These are phyloP conservation scores for Xestia rhomboidea DNA, from an alignment of 2,888 invertebrate genomes.

Conservation along the genomic window DNA sequence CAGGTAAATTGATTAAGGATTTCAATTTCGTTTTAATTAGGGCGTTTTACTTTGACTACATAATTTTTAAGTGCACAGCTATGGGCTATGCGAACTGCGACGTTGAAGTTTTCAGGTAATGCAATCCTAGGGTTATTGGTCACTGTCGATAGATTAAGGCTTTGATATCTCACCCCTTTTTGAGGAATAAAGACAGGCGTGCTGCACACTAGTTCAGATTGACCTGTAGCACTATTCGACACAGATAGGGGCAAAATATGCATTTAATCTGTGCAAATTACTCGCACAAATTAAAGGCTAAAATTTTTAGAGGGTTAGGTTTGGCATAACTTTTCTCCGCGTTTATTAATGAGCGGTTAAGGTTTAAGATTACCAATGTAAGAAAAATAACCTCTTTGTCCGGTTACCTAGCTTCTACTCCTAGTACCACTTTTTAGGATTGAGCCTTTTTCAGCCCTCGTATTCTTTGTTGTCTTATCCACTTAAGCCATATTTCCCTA, in stretches of 20 bases:
- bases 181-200: background rate
- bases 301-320: background rate
- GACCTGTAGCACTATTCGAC: background rate
- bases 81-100: background rate
- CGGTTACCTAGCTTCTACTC: background rate
- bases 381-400: background rate
- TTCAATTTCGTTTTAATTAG: background rate
- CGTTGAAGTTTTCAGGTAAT: background rate
- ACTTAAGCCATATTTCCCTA: background rate
- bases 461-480: background rate
- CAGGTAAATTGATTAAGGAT: slow-evolving; percentile 76
- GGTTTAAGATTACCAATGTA: background rate
- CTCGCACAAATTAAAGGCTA: background rate
- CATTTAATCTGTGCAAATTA: background rate
- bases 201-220: background rate
- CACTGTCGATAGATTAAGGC: background rate
- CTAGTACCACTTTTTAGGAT: background rate
- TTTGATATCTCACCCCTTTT: background rate
- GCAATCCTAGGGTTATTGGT: background rate
- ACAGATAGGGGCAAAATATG: background rate
- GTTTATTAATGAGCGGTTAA: background rate
- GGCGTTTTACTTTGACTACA: background rate
- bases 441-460: background rate
- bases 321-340: background rate
- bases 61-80: background rate